phyloP scores from a whole-genome alignment of 1,140 invertebrate genomes.

The Pseudomyrmex flavicornis region DNA sequence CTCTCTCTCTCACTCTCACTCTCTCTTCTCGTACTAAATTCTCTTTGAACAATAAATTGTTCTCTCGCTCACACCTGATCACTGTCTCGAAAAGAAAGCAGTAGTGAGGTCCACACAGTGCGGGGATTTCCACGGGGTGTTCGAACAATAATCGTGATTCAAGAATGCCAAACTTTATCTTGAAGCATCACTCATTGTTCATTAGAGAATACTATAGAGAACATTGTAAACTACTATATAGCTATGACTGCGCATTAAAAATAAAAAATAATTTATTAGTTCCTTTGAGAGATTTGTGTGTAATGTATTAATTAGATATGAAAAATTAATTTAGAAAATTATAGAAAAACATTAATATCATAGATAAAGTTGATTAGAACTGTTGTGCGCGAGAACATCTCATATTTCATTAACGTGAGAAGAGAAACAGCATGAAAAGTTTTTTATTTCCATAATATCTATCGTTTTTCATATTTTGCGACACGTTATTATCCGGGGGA shows the following conservation, averaged over 20 bases:
- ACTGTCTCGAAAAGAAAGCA: slow-evolving; percentile 6
- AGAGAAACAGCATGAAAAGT: slow-evolving; percentile 26
- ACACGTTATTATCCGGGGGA: slow-evolving; percentile 21
- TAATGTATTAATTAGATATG: too few relatives aligned
- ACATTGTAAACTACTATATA: not conserved
- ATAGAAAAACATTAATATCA: not conserved
- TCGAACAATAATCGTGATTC: slow-evolving; percentile 49
- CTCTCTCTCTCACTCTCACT: not conserved
- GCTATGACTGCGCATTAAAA: not conserved
- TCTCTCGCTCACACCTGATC: slow-evolving; percentile 33
- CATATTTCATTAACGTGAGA: slow-evolving; percentile 10
- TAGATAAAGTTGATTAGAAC: not conserved
- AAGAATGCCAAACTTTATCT: slow-evolving; percentile 53
- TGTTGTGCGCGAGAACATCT: too few relatives aligned
- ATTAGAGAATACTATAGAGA: not conserved
- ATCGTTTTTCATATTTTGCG: slow-evolving; percentile 49
- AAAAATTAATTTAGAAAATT: not conserved
- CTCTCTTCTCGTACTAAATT: not conserved
- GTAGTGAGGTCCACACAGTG: not conserved
- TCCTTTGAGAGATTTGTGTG: too few relatives aligned
- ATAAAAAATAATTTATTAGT: too few relatives aligned
- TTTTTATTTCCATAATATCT: not conserved
- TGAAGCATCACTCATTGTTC: not conserved
- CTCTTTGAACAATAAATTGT: slow-evolving; percentile 46
- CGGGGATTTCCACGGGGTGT: not conserved